phyloP scores from a whole-genome alignment of 2,888 invertebrate species.

The Drosophila setosimentum region DNA sequence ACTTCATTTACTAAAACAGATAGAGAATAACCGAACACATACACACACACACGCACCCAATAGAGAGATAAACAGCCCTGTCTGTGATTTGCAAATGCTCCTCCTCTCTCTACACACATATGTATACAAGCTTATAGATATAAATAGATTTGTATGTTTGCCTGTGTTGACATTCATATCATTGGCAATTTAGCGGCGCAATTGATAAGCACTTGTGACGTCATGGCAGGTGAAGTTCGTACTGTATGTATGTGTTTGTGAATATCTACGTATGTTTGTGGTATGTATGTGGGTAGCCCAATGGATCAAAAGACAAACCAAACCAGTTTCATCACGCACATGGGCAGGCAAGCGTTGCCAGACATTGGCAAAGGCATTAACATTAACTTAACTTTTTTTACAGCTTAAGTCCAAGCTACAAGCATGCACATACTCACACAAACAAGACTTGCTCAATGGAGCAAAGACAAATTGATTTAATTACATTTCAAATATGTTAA shows the following conservation, averaged over 20 bases:
- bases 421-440: not conserved
- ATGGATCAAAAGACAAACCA: slow-evolving; percentile 39
- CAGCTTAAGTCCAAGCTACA: slow-evolving; percentile 15
- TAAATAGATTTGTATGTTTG: not conserved
- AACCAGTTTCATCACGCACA: slow-evolving; percentile 52
- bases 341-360: slow-evolving; percentile 53
- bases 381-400: slow-evolving; percentile 51
- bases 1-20: slow-evolving; percentile 20
- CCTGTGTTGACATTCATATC: slow-evolving; percentile 13
- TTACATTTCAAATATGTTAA: slow-evolving; percentile 63
- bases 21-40: slow-evolving; percentile 10
- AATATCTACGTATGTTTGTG: not conserved
- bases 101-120: not conserved
- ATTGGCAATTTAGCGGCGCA: slow-evolving; percentile 42
- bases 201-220: slow-evolving; percentile 53
- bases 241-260: not conserved
- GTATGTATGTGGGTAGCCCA: slow-evolving; percentile 12
- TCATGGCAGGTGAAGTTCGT: slow-evolving; percentile 46
- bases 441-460: slow-evolving; percentile 36
- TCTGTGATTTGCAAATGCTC: slow-evolving; percentile 18
- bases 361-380: slow-evolving; percentile 29
- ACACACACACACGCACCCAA: too few species aligned
- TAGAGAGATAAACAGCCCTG: not conserved
- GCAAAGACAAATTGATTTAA: slow-evolving; percentile 67
- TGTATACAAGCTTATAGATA: not conserved